Conservation (phyloP, 2,888 invertebrate species). For the Gortyna flavago region DNA sequence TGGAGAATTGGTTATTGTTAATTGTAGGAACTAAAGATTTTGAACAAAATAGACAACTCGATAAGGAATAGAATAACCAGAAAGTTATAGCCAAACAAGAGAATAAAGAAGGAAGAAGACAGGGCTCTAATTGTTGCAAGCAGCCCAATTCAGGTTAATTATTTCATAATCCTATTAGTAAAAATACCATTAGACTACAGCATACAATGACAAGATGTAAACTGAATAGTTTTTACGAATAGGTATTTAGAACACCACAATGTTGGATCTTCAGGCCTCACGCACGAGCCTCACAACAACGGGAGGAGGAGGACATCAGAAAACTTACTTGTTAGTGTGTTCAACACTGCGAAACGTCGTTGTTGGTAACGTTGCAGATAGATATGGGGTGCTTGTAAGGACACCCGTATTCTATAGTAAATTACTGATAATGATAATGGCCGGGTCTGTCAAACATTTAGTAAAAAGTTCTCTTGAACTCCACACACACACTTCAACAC, state of each 20-base stretch:
- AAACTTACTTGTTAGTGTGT: not conserved
- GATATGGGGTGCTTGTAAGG: not conserved
- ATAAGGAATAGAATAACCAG: not conserved
- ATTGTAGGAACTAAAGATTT: not conserved
- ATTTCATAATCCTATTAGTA: not conserved
- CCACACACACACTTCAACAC: not conserved
- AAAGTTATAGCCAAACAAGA: not conserved
- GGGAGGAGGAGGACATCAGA: not conserved
- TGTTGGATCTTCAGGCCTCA: not conserved
- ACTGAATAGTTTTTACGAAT: not conserved
- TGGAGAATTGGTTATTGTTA: not conserved
- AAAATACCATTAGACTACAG: too few species aligned
- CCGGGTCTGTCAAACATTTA: not conserved
- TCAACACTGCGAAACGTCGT: not conserved
- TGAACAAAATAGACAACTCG: not conserved
- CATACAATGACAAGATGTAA: not conserved
- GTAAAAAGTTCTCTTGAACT: slow-evolving; percentile 1
- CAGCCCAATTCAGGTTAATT: not conserved
- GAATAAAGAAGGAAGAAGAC: not conserved
- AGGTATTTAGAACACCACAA: not conserved
- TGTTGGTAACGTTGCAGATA: not conserved
- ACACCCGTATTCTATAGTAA: slow-evolving; percentile 11
- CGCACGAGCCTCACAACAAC: not conserved
- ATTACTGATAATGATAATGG: slow-evolving; percentile 3
- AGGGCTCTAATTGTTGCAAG: not conserved